Evolutionary conservation across 2,113 vertebrate genomes (phyloP).

Genomic region (Grallaria varia): DNA sequence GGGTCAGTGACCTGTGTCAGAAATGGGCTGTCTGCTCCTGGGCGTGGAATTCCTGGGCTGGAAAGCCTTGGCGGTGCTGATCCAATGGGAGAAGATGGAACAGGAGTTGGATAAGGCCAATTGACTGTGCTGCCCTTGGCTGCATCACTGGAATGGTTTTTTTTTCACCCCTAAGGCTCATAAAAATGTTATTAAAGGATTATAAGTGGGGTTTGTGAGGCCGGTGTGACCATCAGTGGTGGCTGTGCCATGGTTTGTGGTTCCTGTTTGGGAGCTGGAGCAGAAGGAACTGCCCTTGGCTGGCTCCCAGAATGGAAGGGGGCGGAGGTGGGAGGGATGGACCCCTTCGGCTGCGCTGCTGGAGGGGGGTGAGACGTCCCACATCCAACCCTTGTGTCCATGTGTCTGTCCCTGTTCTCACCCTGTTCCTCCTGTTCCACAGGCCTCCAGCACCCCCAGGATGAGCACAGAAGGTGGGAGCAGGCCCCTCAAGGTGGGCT

Average conservation of each 20-base stretch:
- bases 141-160: rapidly evolving
- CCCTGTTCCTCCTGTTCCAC: not conserved
- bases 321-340: rapidly evolving
- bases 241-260: not conserved
- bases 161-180: rapidly evolving
- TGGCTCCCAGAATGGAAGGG: rapidly evolving
- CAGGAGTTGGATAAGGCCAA: no score
- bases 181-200: not conserved
- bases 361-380: rapidly evolving
- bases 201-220: not conserved
- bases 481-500: constrained; percentile 88
- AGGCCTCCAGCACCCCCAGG: constrained; percentile 85
- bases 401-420: not conserved
- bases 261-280: not conserved
- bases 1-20: not conserved
- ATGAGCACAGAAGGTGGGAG: constrained; percentile 87
- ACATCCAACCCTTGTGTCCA: rapidly evolving
- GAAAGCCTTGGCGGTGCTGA: not conserved
- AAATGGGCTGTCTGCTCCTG: not conserved
- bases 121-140: rapidly evolving
- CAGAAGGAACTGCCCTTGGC: rapidly evolving
- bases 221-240: rapidly evolving
- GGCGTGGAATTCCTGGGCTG: not conserved
- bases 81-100: rapidly evolving
- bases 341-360: not conserved